Percentiles rank a stretch among this genome's conserved stretches.
Conservation (phyloP, 2,797 vertebrate species). For the Sarcoramphus papa region DNA sequence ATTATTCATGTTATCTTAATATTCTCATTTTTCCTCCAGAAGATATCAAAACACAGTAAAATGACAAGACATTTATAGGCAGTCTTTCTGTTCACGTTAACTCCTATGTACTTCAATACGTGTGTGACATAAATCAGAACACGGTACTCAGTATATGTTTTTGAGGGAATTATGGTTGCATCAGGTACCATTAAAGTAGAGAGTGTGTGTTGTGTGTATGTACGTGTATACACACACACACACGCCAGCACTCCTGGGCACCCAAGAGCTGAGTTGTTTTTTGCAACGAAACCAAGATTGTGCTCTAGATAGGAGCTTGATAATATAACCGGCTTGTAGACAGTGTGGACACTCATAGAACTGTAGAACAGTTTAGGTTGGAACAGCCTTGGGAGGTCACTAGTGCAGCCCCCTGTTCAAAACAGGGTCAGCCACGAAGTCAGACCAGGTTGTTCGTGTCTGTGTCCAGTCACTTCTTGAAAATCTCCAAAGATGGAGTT, state of each 20-base stretch:
- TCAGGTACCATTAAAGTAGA: neutral
- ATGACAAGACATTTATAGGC: neutral
- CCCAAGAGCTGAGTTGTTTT: neutral
- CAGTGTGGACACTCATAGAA: too few species aligned
- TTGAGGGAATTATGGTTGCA: neutral
- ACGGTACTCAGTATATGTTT: accelerated
- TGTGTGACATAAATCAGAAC: neutral
- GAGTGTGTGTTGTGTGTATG: neutral
- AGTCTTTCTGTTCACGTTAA: neutral
- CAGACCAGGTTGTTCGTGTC: neutral
- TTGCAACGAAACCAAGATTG: neutral
- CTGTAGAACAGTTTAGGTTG: neutral
- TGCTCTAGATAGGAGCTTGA: neutral
- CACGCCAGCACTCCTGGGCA: accelerated
- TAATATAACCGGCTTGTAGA: neutral
- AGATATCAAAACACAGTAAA: neutral
- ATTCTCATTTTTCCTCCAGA: neutral
- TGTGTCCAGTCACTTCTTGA: neutral
- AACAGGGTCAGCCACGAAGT: neutral
- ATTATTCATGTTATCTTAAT: neutral
- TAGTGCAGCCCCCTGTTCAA: neutral
- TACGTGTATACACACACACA: neutral
- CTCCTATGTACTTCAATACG: accelerated
- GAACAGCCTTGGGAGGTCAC: neutral
- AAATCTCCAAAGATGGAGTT: neutral